Evolutionary conservation across 2,888 invertebrate genomes (phyloP), one percentile per base, ranked within the genome.

Genomic region (Pseudanteris insignis): DNA sequence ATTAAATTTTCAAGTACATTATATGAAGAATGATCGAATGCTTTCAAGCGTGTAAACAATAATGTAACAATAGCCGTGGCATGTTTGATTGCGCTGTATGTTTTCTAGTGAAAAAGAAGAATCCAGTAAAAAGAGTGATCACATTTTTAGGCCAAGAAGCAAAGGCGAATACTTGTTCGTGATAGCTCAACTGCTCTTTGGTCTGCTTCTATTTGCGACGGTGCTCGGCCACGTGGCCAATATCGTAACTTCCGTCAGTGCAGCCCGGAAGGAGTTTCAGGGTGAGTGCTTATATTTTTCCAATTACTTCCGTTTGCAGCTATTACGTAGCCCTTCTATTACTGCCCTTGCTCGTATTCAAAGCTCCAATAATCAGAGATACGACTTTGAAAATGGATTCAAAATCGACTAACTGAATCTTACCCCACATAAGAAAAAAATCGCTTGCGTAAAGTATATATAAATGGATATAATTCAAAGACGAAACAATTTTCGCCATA

Each of bases 201-300:
- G 96, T 61, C 85, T 98, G 78, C 85, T 97, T 79, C 86, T 97
- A 67, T 97, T 97, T 81, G 96, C 97, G 61, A 94, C 96, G 8
- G 95, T 98, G 61, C 85, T 98, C 70, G 97, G 97, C 8, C 96
- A 97, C 83, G 96, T 97, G 70, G 96, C 96, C 69, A 97, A 96
- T 83, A 98, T 98, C 80, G 97, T 98, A 73, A 96, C 96, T 62
- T 96, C 95, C 53, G 95, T 97, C 76, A 95, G 96, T 81, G 93
- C 95, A 7, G 96, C 96, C 50, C 86, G 96, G 73, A 97, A 97
- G 83, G 97, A 98, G 81, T 98, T 98, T 83, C 97, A 98, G 88
- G 96, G 97, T 96, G 83, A 85, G 85, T 82, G 63, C 63, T 51
- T 36, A 55, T 48, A 36, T 21, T 46, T 62, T 55, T 62, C 18